Evolutionary conservation across 2,888 invertebrate genomes (phyloP), one percentile per base, ranked within the genome.

Genomic region (Drosophila peninsularis): DNA sequence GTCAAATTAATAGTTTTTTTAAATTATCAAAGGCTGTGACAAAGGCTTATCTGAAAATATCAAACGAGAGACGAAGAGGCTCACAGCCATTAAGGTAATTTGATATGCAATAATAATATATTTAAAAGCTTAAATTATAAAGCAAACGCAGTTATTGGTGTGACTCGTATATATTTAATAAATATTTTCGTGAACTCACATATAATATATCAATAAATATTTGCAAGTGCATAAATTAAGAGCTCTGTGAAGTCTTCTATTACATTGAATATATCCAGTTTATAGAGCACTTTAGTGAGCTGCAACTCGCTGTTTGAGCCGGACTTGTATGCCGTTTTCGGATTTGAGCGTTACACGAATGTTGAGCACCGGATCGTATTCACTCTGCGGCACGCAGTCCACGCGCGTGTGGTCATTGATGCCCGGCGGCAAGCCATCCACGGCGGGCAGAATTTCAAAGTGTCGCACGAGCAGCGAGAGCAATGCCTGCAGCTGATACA

Each of bases 401-500:
- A 61, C 53, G 0, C 80, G 77, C 0, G 86, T 75, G 27, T 91
- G 85, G 45, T 90, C 89, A 49, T 91, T 90, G 24, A 91, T 86
- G n/a, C 89, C 90, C 0, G 90, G 47, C 0, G 84, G 66, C 32
- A 90, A 44, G 19, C 76, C 70, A 65, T 89, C 87, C 1, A 71
- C 71, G 0, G 90, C 77, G 3, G 92, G 91, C 34, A 90, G 64
- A 3, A 92, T 84, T 80, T 92, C 90, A 78, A 93, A 94, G 56
- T 93, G 90, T 52, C 93, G 92, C 24, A 94, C 69, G 2, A 94
- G 71, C 77, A 93, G 92, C 0, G 94, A 93, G 17, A 94, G 66
- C 0, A 92, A 87, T 0, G 93, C 88, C 90, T 94, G 94, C 88
- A 94, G 89, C 81, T 94, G 93, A 84, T 93, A 88, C 92, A 94